These are phyloP conservation scores for Gorilla gorilla DNA, from an alignment of 2,113 vertebrate genomes.

Conservation along the genomic window DNA sequence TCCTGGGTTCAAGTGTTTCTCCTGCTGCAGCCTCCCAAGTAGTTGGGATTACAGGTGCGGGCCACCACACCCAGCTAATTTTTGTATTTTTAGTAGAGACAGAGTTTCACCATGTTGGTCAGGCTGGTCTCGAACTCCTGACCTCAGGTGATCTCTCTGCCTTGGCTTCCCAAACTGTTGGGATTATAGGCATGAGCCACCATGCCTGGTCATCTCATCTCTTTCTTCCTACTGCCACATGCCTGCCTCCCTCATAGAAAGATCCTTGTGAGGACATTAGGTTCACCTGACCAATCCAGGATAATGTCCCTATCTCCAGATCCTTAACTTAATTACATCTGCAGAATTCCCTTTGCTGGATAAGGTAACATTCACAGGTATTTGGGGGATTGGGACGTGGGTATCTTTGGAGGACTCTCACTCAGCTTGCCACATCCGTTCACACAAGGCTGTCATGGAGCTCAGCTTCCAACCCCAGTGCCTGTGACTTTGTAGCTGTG, in stretches of 20 bases:
- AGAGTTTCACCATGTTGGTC: too few species aligned
- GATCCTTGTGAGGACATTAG: fast-evolving
- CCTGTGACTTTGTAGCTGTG: background rate
- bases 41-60: too few species aligned
- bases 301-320: background rate
- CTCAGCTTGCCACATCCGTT: background rate
- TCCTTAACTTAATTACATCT: background rate
- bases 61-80: too few species aligned
- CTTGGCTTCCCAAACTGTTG: too few species aligned
- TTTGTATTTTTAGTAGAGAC: too few species aligned
- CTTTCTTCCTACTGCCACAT: background rate
- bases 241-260: background rate
- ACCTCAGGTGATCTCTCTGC: too few species aligned
- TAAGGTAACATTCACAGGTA: background rate
- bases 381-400: background rate
- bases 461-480: background rate
- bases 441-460: fast-evolving
- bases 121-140: too few species aligned
- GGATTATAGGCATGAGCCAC: too few species aligned
- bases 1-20: too few species aligned
- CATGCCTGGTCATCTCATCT: too few species aligned
- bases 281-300: background rate
- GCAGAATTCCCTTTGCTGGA: background rate
- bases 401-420: background rate
- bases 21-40: too few species aligned